These are phyloP conservation scores for Cotesia vestalis DNA, from an alignment of 1,140 invertebrate genomes.

Conservation along the genomic window DNA sequence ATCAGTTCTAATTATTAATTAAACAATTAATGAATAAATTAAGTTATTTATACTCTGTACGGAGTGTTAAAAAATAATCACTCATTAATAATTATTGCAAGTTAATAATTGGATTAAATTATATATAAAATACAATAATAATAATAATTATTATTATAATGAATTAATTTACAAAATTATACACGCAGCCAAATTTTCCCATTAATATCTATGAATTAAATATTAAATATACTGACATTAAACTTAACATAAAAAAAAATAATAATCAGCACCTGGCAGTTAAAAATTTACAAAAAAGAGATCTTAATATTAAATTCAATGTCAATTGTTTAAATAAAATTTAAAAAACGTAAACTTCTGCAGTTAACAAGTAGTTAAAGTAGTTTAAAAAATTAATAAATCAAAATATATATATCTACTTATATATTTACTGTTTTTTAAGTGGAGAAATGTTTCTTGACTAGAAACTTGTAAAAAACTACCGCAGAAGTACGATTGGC, in stretches of 20 bases:
- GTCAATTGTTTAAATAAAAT: constrained; percentile 20
- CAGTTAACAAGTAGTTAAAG: constrained; percentile 53
- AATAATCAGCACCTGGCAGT: constrained; percentile 5
- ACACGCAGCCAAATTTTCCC: constrained; percentile 45
- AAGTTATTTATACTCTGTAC: too few species aligned
- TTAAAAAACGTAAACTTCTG: constrained; percentile 31
- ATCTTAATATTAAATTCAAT: constrained; percentile 1
- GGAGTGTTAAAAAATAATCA: constrained; percentile 7
- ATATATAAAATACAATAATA: too few species aligned
- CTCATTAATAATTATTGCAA: constrained; percentile 34
- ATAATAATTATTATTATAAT: too few species aligned
- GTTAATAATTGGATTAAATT: constrained; percentile 32
- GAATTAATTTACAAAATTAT: constrained; percentile 58
- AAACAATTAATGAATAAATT: not conserved
- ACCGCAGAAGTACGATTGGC: constrained; percentile 60
- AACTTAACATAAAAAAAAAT: constrained; percentile 9
- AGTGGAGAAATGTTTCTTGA: constrained; percentile 57
- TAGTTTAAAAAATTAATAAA: constrained; percentile 33
- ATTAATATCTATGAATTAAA: too few species aligned
- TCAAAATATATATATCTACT: constrained; percentile 34
- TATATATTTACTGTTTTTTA: constrained; percentile 38
- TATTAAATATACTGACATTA: constrained; percentile 17
- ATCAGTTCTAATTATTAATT: constrained; percentile 51
- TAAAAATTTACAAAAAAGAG: too few species aligned
- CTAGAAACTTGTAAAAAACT: constrained; percentile 63